Conservation (phyloP, 2,113 vertebrate species). For the Lethenteron reissneri region DNA sequence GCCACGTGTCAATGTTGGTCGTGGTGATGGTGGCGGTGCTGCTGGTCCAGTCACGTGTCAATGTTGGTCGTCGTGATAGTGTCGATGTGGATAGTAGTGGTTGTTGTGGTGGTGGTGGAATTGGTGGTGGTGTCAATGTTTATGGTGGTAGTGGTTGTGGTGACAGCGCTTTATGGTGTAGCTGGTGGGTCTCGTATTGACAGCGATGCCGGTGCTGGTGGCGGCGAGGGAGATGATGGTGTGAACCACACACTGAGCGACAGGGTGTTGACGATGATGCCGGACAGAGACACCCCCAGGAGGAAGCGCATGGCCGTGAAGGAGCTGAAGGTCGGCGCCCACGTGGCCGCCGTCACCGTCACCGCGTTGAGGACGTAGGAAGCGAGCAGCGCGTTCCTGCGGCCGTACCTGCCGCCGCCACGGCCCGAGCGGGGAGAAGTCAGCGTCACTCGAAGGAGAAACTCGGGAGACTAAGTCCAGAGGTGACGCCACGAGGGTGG, state of each 20-base stretch:
- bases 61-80: too few relatives aligned
- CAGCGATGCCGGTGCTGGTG: too few relatives aligned
- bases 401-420: conserved; percentile 31
- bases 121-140: too few relatives aligned
- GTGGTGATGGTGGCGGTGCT: too few relatives aligned
- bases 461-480: not conserved
- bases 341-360: conserved; percentile 16
- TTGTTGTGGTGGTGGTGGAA: too few relatives aligned
- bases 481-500: not conserved
- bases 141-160: too few relatives aligned
- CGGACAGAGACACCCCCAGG: conserved; percentile 30
- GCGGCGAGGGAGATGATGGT: not conserved
- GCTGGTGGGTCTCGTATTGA: too few relatives aligned
- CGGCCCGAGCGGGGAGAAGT: not conserved
- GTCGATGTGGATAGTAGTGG: too few relatives aligned
- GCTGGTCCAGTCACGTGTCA: too few relatives aligned
- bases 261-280: conserved; percentile 31
- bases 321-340: conserved; percentile 37
- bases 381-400: conserved; percentile 23
- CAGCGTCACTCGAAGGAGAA: not conserved
- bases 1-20: too few relatives aligned
- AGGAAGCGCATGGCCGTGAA: conserved; percentile 31
- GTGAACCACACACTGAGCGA: conserved; percentile 29
- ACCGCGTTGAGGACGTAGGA: conserved; percentile 16
- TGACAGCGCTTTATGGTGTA: too few relatives aligned